phyloP scores from a whole-genome alignment of 2,888 invertebrate genomes.

The Nysson spinosus region DNA sequence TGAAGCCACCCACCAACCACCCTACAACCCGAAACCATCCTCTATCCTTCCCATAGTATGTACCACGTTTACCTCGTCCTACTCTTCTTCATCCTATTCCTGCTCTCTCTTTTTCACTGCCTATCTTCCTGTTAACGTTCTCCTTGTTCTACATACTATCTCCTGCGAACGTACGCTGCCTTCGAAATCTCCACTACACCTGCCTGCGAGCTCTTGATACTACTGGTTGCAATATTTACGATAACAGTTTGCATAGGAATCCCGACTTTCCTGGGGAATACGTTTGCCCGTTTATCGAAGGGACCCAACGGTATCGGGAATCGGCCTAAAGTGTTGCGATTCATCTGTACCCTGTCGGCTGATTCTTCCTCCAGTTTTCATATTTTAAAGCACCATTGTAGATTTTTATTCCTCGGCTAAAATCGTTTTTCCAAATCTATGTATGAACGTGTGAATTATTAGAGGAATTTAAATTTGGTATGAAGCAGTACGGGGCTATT shows the following conservation, averaged over 20 bases:
- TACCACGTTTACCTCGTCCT: slow-evolving; percentile 7
- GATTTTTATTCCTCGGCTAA: too few relatives aligned
- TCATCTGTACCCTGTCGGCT: too few relatives aligned
- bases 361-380: too few relatives aligned
- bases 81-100: slow-evolving; percentile 46
- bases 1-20: slow-evolving; percentile 77
- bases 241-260: slow-evolving; percentile 47
- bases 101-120: slow-evolving; percentile 48
- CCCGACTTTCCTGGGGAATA: slow-evolving; percentile 28
- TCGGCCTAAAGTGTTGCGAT: not conserved
- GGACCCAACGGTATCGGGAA: not conserved
- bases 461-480: too few relatives aligned
- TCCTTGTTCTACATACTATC: slow-evolving; percentile 39
- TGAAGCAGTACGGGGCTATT: too few relatives aligned
- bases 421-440: too few relatives aligned
- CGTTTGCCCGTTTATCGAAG: slow-evolving; percentile 5
- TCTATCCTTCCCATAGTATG: slow-evolving; percentile 20
- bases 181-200: slow-evolving; percentile 51
- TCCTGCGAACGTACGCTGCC: slow-evolving; percentile 45
- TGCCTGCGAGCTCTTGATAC: slow-evolving; percentile 41
- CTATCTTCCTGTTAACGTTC: slow-evolving; percentile 19
- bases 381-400: too few relatives aligned
- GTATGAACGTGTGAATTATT: too few relatives aligned
- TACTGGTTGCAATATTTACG: slow-evolving; percentile 46
- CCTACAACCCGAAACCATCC: slow-evolving; percentile 65